A percentile compares a stretch with the other conserved stretches of the same genome.
Evolutionary conservation across 1,140 invertebrate species (phyloP).

Genomic region (Carposina sasakii): DNA sequence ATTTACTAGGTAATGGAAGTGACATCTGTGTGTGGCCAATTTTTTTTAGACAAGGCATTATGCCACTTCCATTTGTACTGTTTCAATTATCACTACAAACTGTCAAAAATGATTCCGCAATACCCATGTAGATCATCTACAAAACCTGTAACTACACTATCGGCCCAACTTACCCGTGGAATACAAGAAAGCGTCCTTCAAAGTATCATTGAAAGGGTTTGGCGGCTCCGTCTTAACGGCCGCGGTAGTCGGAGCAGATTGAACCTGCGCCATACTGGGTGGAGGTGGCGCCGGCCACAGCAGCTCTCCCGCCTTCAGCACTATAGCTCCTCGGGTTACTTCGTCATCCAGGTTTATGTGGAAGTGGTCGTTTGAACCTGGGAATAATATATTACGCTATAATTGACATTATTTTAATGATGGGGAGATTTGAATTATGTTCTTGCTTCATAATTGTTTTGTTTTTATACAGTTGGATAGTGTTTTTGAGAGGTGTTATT

Average conservation of each 20-base stretch:
- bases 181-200: slow-evolving; percentile 81
- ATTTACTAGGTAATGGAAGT: no score
- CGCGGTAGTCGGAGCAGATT: slow-evolving; percentile 59
- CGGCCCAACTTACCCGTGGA: slow-evolving; percentile 80
- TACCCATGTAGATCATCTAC: no score
- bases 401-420: neutral
- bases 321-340: slow-evolving; percentile 87
- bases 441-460: no score
- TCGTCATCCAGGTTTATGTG: slow-evolving; percentile 88
- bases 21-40: no score
- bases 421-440: neutral
- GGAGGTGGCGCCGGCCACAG: slow-evolving; percentile 86
- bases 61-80: no score
- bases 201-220: slow-evolving; percentile 72
- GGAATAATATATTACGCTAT: neutral
- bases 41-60: no score
- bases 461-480: no score
- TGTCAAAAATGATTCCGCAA: no score
- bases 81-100: no score
- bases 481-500: no score
- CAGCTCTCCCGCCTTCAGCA: slow-evolving; percentile 82
- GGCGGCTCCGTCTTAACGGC: slow-evolving; percentile 48
- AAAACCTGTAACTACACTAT: no score
- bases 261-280: slow-evolving; percentile 64
- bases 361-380: slow-evolving; percentile 83